Evolutionary conservation across 2,113 vertebrate genomes (phyloP), one percentile per base, ranked within the genome.

Genomic region (Scortum barcoo): DNA sequence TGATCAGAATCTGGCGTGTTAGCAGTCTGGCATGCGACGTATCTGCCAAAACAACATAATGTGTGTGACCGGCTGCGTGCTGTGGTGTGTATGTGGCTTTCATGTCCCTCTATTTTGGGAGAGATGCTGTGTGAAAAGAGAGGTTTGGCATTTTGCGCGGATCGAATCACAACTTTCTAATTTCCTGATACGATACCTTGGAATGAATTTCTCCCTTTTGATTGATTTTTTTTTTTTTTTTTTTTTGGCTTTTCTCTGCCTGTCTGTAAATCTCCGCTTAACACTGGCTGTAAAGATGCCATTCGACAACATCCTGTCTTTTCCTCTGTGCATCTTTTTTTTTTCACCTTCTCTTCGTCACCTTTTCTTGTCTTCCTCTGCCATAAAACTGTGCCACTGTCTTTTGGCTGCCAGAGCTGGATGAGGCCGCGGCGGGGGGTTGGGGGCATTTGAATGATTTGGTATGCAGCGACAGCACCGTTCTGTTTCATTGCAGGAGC

Each of bases 401-500:
- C 20, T 76, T 78, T 50, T 73, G 70, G 46, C 73, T 51, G 20
- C 40, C 76, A 65, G 50, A 78, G 76, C 76, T 53, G 72, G 65
- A 76, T 67, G 72, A 78, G 76, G 58, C 46, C 4, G 1, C 28
- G 61, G 50, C 7, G n/a, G 46, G 9, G 17, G 42, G 14, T 24
- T 2, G 57, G 46, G 71, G n/a, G 53, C 67, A 80, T 90, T 87
- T 85, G 86, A 90, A 88, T 86, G 89, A 88, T 89, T 91, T 93
- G 60, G 86, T 91, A 89, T 93, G 86, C 92, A 80, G 83, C 51
- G 62, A 89, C 87, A 78, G 86, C 76, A 54, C 68, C 67, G 58
- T 81, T 91, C 82, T 88, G 86, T 93, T 89, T 91, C 83, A 83
- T 78, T 86, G 90, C 88, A 81, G 89, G 86, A 91, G 89, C 81